Conservation (phyloP, 2,113 vertebrate species). For the Eonycteris spelaea region DNA sequence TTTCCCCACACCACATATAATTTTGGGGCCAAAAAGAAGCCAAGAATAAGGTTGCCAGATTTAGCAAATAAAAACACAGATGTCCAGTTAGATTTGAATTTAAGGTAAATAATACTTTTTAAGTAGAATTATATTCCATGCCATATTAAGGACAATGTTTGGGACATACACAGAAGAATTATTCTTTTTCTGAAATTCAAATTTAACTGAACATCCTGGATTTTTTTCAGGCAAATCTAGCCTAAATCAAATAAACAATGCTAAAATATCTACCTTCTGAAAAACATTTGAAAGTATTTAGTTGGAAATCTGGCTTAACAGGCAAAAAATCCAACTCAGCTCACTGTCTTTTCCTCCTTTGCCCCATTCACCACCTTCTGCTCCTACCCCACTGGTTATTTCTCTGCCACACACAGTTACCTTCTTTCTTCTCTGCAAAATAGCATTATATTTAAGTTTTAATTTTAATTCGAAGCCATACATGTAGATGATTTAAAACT, state of each 20-base stretch:
- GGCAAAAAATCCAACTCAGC: neutral
- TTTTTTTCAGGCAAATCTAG: neutral
- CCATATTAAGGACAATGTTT: neutral
- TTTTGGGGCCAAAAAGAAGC: neutral
- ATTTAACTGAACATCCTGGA: neutral
- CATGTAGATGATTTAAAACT: neutral
- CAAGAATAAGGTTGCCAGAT: neutral
- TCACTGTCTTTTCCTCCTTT: neutral
- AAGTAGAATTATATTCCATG: neutral
- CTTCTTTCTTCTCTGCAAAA: neutral
- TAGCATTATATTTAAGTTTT: neutral
- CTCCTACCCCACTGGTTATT: neutral
- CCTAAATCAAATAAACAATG: neutral
- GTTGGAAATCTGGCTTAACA: neutral
- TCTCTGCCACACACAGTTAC: neutral
- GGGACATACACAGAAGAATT: neutral
- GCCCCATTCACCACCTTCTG: no score
- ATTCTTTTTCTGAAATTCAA: neutral
- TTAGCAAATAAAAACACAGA: neutral
- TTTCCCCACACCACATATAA: neutral
- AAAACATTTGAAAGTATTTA: neutral
- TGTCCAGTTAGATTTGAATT: neutral
- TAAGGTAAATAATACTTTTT: neutral
- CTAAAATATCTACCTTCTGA: neutral
- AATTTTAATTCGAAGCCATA: conserved; percentile 1